Conservation (phyloP, 2,113 vertebrate genomes). For the Ellobius talpinus region DNA sequence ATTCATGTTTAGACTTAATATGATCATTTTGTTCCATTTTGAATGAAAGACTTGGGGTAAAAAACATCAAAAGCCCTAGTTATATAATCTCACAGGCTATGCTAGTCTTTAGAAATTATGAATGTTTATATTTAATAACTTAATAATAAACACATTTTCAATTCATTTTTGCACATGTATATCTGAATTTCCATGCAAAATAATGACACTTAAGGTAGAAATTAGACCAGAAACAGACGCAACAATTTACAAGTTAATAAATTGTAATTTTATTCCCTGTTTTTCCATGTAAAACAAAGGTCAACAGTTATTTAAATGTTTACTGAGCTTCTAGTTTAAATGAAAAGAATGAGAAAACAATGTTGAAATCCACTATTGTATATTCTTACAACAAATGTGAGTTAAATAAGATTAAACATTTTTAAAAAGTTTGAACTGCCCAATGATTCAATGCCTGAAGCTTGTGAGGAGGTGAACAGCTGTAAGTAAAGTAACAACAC, state of each 20-base stretch:
- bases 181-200: neutral
- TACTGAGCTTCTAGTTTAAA: neutral
- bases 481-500: neutral
- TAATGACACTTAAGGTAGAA: neutral
- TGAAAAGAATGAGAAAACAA: conserved; percentile 6
- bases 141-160: neutral
- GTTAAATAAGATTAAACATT: neutral
- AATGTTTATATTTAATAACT: neutral
- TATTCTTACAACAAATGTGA: neutral
- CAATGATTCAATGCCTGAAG: neutral
- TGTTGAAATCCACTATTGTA: neutral
- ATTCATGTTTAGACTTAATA: neutral
- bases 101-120: neutral
- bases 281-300: neutral
- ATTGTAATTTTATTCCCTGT: neutral
- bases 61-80: neutral
- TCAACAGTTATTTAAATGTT: conserved; percentile 4
- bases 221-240: neutral
- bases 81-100: neutral
- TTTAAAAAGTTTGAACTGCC: neutral
- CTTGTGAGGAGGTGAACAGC: neutral
- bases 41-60: neutral
- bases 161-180: neutral
- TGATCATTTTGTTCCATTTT: neutral
- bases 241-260: neutral